These are phyloP conservation scores for Tholera decimalis DNA, from an alignment of 2,888 invertebrate genomes.

Conservation along the genomic window DNA sequence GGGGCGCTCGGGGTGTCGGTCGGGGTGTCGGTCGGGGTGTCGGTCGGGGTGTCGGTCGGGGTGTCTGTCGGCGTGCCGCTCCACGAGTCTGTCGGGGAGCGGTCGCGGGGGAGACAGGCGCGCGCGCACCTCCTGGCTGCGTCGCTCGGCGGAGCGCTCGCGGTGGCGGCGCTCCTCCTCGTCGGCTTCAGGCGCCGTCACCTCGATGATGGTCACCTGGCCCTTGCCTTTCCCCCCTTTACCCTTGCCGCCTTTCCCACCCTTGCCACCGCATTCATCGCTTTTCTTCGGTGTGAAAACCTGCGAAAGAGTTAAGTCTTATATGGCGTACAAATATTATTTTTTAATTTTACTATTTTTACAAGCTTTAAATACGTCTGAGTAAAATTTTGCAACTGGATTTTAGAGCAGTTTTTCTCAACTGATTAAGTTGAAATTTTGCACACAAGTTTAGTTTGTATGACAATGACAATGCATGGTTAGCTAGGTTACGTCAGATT, in stretches of 20 bases:
- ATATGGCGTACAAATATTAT: background rate
- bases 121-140: slow-evolving; percentile 83
- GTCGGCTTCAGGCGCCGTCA: slow-evolving; percentile 82
- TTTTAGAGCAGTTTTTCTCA: too few relatives aligned
- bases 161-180: slow-evolving; percentile 86
- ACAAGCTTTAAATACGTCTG: too few relatives aligned
- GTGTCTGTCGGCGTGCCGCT: slow-evolving; percentile 46
- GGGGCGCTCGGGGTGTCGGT: slow-evolving; percentile 63
- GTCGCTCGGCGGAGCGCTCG: slow-evolving; percentile 77
- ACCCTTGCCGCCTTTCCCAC: slow-evolving; percentile 94
- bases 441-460: too few relatives aligned
- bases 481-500: too few relatives aligned
- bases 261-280: slow-evolving; percentile 94
- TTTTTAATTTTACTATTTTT: too few relatives aligned
- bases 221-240: slow-evolving; percentile 94
- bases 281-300: slow-evolving; percentile 91
- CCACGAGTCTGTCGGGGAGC: slow-evolving; percentile 60
- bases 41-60: slow-evolving; percentile 76
- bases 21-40: slow-evolving; percentile 70
- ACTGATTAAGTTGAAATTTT: too few relatives aligned
- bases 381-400: too few relatives aligned
- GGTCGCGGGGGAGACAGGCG: slow-evolving; percentile 79
- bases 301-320: slow-evolving; percentile 64
- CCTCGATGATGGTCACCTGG: slow-evolving; percentile 94
- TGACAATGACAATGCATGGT: too few relatives aligned